phyloP scores from a whole-genome alignment of 2,888 invertebrate species.

The Protonemura montana region DNA sequence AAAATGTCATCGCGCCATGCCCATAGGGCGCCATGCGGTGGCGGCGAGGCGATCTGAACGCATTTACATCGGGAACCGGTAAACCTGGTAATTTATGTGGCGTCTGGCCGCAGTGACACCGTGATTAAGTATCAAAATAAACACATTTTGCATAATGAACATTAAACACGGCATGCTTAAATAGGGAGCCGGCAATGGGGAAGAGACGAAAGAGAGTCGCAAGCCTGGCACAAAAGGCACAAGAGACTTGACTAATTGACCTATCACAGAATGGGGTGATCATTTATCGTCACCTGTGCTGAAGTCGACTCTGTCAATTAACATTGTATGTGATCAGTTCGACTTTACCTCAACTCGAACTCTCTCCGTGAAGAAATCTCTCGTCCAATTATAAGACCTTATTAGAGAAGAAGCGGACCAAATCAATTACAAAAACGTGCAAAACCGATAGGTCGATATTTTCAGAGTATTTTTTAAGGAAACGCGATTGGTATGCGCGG shows the following conservation, averaged over 20 bases:
- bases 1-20: conserved; percentile 1
- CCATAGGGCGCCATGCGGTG: not conserved
- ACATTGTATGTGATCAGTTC: not conserved
- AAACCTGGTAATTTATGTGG: conserved; percentile 28
- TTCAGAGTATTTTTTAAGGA: not conserved
- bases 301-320: not conserved
- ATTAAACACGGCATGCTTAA: conserved; percentile 14
- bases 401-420: not conserved
- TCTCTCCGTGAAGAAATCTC: conserved; percentile 7
- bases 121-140: conserved; percentile 36
- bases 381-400: not conserved
- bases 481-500: not conserved
- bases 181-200: not conserved
- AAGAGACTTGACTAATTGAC: conserved; percentile 28
- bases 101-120: conserved; percentile 17
- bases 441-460: not conserved
- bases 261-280: not conserved
- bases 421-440: not conserved
- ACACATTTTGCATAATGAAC: conserved; percentile 36
- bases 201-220: too few species aligned
- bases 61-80: conserved; percentile 22
- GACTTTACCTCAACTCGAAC: not conserved
- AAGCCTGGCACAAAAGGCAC: not conserved
- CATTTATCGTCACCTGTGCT: not conserved
- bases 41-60: not conserved